These are phyloP conservation scores for Drosophila burlai DNA, from an alignment of 1,140 invertebrate genomes.

Conservation along the genomic window DNA sequence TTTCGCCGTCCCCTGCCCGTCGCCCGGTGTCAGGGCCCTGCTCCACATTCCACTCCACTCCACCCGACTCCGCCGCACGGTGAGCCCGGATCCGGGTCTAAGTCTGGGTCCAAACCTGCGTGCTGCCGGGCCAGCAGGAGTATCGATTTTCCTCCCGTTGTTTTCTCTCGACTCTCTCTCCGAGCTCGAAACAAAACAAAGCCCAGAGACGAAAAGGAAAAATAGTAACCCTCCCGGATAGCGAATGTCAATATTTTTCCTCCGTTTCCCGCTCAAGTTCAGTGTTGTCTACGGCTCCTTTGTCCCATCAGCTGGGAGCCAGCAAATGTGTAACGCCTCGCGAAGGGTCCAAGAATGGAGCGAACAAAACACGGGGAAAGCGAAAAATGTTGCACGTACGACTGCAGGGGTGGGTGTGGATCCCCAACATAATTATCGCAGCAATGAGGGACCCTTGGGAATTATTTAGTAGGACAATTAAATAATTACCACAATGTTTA, in stretches of 20 bases:
- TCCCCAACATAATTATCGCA: slow-evolving; percentile 18
- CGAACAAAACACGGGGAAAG: slow-evolving; percentile 47
- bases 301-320: slow-evolving; percentile 38
- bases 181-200: slow-evolving; percentile 52
- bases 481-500: slow-evolving; percentile 19
- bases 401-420: background rate
- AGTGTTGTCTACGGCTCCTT: slow-evolving; percentile 29
- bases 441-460: slow-evolving; percentile 17
- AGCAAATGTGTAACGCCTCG: slow-evolving; percentile 10
- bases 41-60: slow-evolving; percentile 45
- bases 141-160: slow-evolving; percentile 72
- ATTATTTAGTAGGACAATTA: slow-evolving; percentile 9
- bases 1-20: slow-evolving; percentile 29
- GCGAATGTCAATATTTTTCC: slow-evolving; percentile 50
- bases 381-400: slow-evolving; percentile 30
- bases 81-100: slow-evolving; percentile 16
- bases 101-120: slow-evolving; percentile 18
- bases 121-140: slow-evolving; percentile 49
- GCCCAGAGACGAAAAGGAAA: slow-evolving; percentile 13
- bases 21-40: slow-evolving; percentile 54
- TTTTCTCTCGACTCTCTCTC: slow-evolving; percentile 54
- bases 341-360: slow-evolving; percentile 18
- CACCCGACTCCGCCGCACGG: slow-evolving; percentile 4
- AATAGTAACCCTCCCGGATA: slow-evolving; percentile 44
- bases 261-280: slow-evolving; percentile 51